Base-by-base conservation (phyloP, 1,140 invertebrate genomes). In the Eurytemora carolleeae region DNA sequence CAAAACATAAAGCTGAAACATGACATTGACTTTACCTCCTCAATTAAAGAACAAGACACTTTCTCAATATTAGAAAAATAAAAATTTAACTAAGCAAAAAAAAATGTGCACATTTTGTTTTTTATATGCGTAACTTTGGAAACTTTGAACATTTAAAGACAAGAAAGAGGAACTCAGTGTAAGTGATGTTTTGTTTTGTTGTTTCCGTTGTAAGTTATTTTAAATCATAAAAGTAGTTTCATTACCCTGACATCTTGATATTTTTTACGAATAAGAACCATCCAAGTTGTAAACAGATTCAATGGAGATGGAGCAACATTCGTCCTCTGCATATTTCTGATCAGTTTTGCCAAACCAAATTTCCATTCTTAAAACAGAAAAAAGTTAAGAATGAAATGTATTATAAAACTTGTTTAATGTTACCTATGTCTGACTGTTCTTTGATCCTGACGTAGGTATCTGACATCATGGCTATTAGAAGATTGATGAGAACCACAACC, bases 341-440 rank as follows among this genome's bases (percentile, higher is more conserved):
- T 96, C 67, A 99, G 78, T 76, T 98, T 98, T 53, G 94, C 96
- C 67, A 98, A 75, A 26, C 94, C 94, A 71, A 95, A 99, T 74
- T 99, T 99, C 95, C 95, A 99, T 74, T 99, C 95, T 67, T 94
- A 95, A 74, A 98, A 95, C n/a, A 93, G 98, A 80, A 98, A 93
- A 53, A 92, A 90, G 78, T 96, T 73, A 44, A 44, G n/a, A n/a
- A 44, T n/a, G 7, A 12, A 44, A 12, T 44, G 31, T 44, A 44
- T 44, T 44, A n/a, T 12, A 44, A 12, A 12, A 44, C 7, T 44
- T 44, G 31, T 44, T 12, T 12, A 44, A 12, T 44, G 7, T 44
- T 44, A 44, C 31, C 58, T 12, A 59, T 31, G 31, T 59, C 58
- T 2, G 58, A 59, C 26, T 59, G 23, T 25, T 59, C 85, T 79